Base-by-base conservation (phyloP, 1,140 invertebrate genomes). In the Drosophila seguyi region DNA sequence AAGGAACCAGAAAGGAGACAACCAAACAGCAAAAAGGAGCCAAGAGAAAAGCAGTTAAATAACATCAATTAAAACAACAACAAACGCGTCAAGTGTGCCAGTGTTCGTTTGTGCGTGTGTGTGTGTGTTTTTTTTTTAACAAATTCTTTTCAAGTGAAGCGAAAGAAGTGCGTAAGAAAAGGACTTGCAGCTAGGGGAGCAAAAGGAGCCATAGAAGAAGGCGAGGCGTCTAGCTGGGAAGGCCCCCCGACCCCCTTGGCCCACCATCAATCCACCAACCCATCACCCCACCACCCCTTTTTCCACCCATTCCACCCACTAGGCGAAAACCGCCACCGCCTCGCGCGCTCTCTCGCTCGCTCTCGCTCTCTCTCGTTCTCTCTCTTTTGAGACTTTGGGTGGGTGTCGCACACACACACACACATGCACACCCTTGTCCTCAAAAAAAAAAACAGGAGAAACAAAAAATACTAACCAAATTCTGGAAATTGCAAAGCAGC, bases 141-240 rank as follows among this genome's bases (percentile, higher is more conserved):
- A 67, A 74, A 68, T 88, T 87, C 41, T 87, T 87, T 87, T 88
- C 29, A 47, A 78, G 83, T 87, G 82, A 81, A 71, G 56, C 44
- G 22, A 42, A 45, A 71, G 63, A 79, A 78, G 57, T 58, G 52
- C 39, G 22, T 61, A 68, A 66, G 25, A 55, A 60, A 66, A 65
- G 16, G 13, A 4, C 1, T 16, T 13, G n/a, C 16, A 59, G 36
- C 45, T 3, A 53, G 27, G 13, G 47, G n/a, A 42, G 20, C 25
- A 27, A 42, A 16, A 42, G 7, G 22, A 71, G 68, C 36, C 39
- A 52, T 55, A 68, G 55, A 69, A 85, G 75, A 68, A 83, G 84
- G 84, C 75, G 84, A 88, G 77, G 80, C 81, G 84, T 88, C 84
- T 88, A 80, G 80, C 67, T 55, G 52, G 52, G 52, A 55, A 55